Conservation (phyloP, 2,888 invertebrate genomes). For the Apodemia mormo region DNA sequence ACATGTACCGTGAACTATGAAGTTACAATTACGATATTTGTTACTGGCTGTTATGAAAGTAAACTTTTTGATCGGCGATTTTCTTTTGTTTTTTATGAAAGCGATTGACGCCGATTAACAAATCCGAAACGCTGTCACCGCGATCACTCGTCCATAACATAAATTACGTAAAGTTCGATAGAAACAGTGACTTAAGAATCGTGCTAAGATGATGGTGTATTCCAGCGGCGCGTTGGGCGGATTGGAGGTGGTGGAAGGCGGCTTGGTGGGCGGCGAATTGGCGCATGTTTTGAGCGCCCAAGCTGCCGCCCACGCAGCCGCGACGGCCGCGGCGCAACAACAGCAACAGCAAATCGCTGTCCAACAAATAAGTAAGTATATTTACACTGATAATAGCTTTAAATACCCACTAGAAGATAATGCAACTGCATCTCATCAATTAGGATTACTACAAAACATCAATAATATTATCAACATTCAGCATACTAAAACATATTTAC, state of each 20-base stretch:
- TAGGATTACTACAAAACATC: too few relatives aligned
- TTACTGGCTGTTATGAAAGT: constrained; percentile 46
- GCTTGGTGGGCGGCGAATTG: constrained; percentile 68
- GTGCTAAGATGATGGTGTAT: constrained; percentile 74
- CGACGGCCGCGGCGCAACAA: constrained; percentile 66
- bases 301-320: constrained; percentile 77
- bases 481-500: too few relatives aligned
- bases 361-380: constrained; percentile 68
- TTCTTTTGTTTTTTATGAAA: constrained; percentile 39
- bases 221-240: constrained; percentile 82
- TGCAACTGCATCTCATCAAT: too few relatives aligned
- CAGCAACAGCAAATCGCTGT: constrained; percentile 69
- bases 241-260: constrained; percentile 71
- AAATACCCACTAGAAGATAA: too few relatives aligned
- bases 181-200: constrained; percentile 40
- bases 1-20: neutral
- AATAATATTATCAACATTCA: too few relatives aligned
- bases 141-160: constrained; percentile 37
- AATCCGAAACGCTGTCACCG: constrained; percentile 35
- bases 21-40: constrained; percentile 22
- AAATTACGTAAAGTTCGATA: constrained; percentile 38
- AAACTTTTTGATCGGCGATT: constrained; percentile 30
- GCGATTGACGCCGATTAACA: constrained; percentile 37
- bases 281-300: constrained; percentile 72
- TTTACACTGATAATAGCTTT: neutral